phyloP scores from a whole-genome alignment of 1,140 invertebrate species.

The Eufriesea mexicana region DNA sequence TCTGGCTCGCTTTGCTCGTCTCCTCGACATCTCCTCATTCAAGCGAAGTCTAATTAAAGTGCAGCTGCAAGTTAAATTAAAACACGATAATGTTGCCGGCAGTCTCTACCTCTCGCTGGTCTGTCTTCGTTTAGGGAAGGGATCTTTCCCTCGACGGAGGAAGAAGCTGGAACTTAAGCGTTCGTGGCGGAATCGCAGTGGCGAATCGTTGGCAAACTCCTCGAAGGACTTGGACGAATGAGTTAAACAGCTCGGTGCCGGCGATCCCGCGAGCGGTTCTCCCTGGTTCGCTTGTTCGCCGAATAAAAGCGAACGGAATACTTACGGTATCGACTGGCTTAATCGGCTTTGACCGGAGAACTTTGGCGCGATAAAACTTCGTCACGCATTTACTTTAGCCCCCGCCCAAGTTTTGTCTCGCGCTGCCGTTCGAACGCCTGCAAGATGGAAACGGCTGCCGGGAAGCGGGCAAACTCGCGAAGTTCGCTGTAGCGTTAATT shows the following conservation, averaged over 20 bases:
- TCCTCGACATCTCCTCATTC: conserved; percentile 68
- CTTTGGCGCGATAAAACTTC: conserved; percentile 42
- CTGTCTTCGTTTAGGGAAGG: neutral
- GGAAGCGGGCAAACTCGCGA: neutral
- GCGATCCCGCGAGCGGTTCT: conserved; percentile 27
- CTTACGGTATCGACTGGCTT: conserved; percentile 43
- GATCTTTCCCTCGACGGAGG: conserved; percentile 13
- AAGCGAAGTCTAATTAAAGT: conserved; percentile 77
- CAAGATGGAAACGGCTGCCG: no score
- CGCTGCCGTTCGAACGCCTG: neutral
- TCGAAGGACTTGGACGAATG: conserved; percentile 53
- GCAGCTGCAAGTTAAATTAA: conserved; percentile 78
- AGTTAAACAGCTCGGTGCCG: conserved; percentile 58
- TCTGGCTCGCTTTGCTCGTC: conserved; percentile 62
- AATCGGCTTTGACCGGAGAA: conserved; percentile 35
- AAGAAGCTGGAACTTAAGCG: conserved; percentile 58
- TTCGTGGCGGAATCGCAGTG: conserved; percentile 54
- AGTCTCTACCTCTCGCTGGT: conserved; percentile 22
- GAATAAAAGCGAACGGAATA: conserved; percentile 40
- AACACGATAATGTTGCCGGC: conserved; percentile 75
- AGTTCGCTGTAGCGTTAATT: neutral
- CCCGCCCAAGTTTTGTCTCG: conserved; percentile 13
- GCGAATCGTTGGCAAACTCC: conserved; percentile 58
- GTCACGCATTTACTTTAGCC: conserved; percentile 33
- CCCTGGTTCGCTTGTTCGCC: conserved; percentile 20